phyloP scores from a whole-genome alignment of 1,140 invertebrate genomes.

The Drosophila saltans region DNA sequence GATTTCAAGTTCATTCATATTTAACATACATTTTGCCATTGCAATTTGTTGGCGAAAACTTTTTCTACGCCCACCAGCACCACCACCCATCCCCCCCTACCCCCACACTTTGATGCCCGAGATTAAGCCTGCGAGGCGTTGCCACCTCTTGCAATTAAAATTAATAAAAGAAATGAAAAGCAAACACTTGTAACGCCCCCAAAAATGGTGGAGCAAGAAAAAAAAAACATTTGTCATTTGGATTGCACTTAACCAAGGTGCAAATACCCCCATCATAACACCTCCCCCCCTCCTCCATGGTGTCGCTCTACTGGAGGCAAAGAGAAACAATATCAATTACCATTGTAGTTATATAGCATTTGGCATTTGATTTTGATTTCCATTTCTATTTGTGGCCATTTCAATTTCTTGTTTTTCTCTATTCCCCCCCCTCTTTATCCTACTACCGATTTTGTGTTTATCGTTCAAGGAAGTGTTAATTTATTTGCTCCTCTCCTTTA shows the following conservation, averaged over 20 bases:
- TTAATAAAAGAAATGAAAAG: slow-evolving; percentile 72
- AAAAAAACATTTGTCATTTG: slow-evolving; percentile 19
- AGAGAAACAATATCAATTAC: slow-evolving; percentile 42
- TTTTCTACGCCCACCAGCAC: background rate
- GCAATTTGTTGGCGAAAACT: slow-evolving; percentile 42
- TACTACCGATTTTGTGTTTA: slow-evolving; percentile 51
- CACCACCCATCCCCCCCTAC: too few relatives aligned
- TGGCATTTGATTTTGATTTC: slow-evolving; percentile 41
- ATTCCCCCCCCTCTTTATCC: too few relatives aligned
- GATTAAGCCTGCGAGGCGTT: slow-evolving; percentile 48
- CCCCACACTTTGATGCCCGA: background rate
- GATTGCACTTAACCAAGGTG: background rate
- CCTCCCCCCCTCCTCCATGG: too few relatives aligned
- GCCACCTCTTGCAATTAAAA: slow-evolving; percentile 69
- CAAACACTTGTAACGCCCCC: slow-evolving; percentile 53
- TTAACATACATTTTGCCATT: background rate
- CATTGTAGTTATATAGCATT: slow-evolving; percentile 42
- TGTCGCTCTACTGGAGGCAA: background rate
- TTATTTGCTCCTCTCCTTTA: slow-evolving; percentile 65
- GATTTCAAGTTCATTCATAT: background rate
- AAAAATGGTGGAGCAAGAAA: background rate
- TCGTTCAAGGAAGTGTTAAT: slow-evolving; percentile 82
- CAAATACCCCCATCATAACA: too few relatives aligned
- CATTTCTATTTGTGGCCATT: slow-evolving; percentile 37
- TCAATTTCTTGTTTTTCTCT: background rate